Evolutionary conservation across 2,888 invertebrate species (phyloP).

Genomic region (Hanleya hanleyi): DNA sequence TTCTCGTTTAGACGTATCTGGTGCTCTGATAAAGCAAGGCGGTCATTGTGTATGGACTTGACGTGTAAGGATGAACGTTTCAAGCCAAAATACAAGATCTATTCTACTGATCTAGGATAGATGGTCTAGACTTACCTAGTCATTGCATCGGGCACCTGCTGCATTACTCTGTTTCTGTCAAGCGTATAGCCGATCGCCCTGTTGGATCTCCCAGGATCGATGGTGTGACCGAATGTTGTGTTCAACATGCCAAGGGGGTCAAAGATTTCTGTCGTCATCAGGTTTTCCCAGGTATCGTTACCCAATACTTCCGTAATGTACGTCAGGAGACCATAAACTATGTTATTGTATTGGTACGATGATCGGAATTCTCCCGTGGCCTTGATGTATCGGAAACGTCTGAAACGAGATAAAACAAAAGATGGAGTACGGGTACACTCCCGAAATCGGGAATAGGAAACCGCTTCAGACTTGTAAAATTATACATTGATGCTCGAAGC

Average conservation of each 20-base stretch:
- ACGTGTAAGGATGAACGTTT: too few species aligned
- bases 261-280: slow-evolving; percentile 55
- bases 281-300: slow-evolving; percentile 62
- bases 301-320: slow-evolving; percentile 57
- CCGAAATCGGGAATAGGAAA: too few species aligned
- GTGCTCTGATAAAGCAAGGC: too few species aligned
- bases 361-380: slow-evolving; percentile 43
- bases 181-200: slow-evolving; percentile 43
- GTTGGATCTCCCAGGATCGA: slow-evolving; percentile 36
- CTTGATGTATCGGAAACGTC: background rate
- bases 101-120: too few species aligned
- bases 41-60: too few species aligned
- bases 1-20: too few species aligned
- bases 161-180: slow-evolving; percentile 21
- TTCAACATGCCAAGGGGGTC: slow-evolving; percentile 60
- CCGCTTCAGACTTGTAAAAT: too few species aligned
- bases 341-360: slow-evolving; percentile 60
- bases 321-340: slow-evolving; percentile 64
- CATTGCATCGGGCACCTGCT: slow-evolving; percentile 40
- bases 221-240: slow-evolving; percentile 53
- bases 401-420: too few species aligned
- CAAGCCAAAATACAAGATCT: too few species aligned
- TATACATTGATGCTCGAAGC: too few species aligned
- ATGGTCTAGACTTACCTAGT: slow-evolving; percentile 48
- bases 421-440: too few species aligned